These are phyloP conservation scores for Malurus cyaneus DNA, from an alignment of 2,113 vertebrate genomes.

Conservation along the genomic window DNA sequence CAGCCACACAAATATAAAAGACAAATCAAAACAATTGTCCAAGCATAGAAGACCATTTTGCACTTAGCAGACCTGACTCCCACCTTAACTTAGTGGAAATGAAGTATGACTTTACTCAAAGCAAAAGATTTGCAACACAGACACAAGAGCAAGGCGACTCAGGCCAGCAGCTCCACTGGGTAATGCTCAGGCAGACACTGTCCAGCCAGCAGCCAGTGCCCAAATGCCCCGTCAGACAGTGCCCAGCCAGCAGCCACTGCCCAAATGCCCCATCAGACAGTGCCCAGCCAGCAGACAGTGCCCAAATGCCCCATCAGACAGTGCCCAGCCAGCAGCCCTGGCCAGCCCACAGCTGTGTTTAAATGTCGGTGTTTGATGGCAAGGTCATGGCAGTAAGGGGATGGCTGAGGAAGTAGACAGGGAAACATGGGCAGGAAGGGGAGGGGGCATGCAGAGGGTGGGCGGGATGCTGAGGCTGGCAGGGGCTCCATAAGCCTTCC, in stretches of 20 bases:
- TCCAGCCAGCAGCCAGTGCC: neutral
- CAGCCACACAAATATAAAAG: neutral
- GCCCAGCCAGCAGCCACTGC: neutral
- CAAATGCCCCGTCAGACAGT: too few species aligned
- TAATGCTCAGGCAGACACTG: neutral
- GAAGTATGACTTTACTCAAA: neutral
- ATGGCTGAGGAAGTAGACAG: neutral
- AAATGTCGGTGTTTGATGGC: rapidly evolving
- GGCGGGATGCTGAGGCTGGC: neutral
- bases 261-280: rapidly evolving
- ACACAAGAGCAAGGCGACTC: rapidly evolving
- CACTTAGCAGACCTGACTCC: neutral
- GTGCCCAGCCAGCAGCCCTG: rapidly evolving
- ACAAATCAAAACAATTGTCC: neutral
- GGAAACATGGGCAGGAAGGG: neutral
- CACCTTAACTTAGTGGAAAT: neutral
- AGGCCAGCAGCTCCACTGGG: neutral
- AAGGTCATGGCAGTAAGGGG: rapidly evolving
- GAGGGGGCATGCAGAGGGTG: neutral
- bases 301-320: too few species aligned
- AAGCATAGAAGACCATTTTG: neutral
- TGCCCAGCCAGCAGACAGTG: neutral
- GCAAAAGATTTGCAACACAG: neutral
- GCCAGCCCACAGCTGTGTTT: rapidly evolving
- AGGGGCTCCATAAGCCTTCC: neutral